Conservation (phyloP, 2,888 invertebrate species). For the Agrotis puta region DNA sequence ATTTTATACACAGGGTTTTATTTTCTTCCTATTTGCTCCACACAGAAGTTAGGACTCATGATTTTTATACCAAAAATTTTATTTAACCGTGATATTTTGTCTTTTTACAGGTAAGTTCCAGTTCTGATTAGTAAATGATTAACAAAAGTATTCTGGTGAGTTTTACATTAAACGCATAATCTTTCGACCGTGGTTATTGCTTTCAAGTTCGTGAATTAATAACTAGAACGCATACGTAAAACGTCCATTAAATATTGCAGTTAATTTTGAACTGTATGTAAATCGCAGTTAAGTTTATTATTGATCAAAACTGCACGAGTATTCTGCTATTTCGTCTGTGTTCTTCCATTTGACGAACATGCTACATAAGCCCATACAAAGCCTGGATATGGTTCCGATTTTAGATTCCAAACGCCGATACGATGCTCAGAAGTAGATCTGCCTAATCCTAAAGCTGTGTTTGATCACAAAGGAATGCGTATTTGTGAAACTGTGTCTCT, state of each 20-base stretch:
- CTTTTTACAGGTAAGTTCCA: constrained; percentile 28
- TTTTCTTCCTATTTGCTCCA: no score
- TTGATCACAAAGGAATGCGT: constrained; percentile 22
- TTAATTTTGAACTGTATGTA: neutral
- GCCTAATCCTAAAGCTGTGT: constrained; percentile 27
- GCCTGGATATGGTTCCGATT: constrained; percentile 12
- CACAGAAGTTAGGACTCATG: no score
- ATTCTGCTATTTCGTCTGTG: neutral
- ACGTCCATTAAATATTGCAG: neutral
- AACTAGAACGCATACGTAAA: no score
- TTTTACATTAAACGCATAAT: neutral
- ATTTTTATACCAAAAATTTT: no score
- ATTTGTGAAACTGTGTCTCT: neutral
- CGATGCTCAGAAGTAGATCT: constrained; percentile 10
- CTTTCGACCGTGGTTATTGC: neutral
- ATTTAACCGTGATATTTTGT: neutral
- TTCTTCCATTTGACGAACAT: constrained; percentile 12
- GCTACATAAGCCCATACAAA: neutral
- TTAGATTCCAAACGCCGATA: neutral
- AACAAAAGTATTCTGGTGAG: neutral
- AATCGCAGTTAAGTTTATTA: neutral
- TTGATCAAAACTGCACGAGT: neutral
- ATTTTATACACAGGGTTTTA: neutral
- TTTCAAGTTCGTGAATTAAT: neutral
- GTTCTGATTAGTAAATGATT: neutral